A percentile compares a stretch with the other conserved stretches of the same genome.
phyloP scores from a whole-genome alignment of 2,888 invertebrate genomes.

The Drymonia ruficornis region DNA sequence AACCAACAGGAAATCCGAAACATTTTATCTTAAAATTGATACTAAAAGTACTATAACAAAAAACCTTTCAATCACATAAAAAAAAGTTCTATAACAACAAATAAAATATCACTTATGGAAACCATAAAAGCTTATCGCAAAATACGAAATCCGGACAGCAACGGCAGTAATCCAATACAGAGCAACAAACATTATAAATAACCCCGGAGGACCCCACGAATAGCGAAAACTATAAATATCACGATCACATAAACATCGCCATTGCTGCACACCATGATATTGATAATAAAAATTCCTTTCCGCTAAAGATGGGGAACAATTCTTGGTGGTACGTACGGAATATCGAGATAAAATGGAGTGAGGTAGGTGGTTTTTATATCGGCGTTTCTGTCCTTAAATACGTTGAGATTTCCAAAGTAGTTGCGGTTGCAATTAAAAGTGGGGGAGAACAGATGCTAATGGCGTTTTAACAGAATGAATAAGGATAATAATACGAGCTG shows the following conservation, averaged over 20 bases:
- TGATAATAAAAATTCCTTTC: conserved; percentile 73
- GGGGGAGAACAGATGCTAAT: no score
- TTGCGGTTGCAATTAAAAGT: no score
- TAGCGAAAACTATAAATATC: conserved; percentile 54
- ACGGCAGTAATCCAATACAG: conserved; percentile 1
- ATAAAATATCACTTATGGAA: conserved; percentile 13
- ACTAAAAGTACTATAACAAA: no score
- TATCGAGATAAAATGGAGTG: conserved; percentile 32
- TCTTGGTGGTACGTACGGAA: conserved; percentile 29
- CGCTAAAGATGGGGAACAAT: conserved; percentile 41
- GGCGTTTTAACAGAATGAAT: no score
- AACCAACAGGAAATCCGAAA: no score
- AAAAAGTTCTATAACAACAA: neutral
- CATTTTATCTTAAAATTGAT: no score
- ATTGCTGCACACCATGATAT: conserved; percentile 59
- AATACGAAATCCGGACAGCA: neutral
- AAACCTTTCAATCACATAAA: no score
- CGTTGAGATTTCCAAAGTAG: neutral
- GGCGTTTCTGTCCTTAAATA: conserved; percentile 6
- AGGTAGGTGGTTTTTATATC: conserved; percentile 17
- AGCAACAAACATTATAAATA: conserved; percentile 40
- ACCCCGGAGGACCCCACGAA: conserved; percentile 38
- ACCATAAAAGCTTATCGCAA: conserved; percentile 2
- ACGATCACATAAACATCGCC: conserved; percentile 47
- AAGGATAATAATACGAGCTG: no score